Percentiles rank a stretch among this genome's conserved stretches.
Evolutionary conservation across 92 coral and sea anemone species (phyloP).

Genomic region (Zoanthus sociatus): DNA sequence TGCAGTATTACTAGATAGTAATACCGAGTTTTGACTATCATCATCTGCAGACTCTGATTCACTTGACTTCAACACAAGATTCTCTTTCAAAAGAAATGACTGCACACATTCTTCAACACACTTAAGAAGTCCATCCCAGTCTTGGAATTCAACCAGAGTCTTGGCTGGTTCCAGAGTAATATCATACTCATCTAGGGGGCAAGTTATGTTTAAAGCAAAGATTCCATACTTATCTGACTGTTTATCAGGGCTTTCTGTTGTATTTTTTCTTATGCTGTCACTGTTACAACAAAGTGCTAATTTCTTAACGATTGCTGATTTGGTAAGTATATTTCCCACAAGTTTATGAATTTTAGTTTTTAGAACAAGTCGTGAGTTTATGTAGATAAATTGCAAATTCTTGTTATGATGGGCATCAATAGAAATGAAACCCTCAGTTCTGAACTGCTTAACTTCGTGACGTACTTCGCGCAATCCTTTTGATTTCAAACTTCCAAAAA

Average conservation of each 20-base stretch:
- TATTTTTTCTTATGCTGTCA: neutral
- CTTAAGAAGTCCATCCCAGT: constrained; percentile 84
- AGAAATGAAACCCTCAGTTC: constrained; percentile 76
- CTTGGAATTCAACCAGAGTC: constrained; percentile 94
- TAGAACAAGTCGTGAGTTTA: constrained; percentile 84
- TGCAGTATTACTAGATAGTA: neutral
- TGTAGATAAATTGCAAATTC: constrained; percentile 83
- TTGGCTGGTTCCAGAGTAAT: constrained; percentile 92
- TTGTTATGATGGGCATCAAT: constrained; percentile 79
- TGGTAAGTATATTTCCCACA: constrained; percentile 69
- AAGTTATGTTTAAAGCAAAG: constrained; percentile 79
- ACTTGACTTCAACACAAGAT: constrained; percentile 27
- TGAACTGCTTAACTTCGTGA: constrained; percentile 57
- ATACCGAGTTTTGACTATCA: neutral
- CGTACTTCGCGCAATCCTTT: constrained; percentile 73
- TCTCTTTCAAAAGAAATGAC: constrained; percentile 67
- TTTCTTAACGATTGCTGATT: constrained; percentile 63
- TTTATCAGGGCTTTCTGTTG: constrained; percentile 60
- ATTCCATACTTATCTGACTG: constrained; percentile 76
- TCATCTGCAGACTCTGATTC: constrained; percentile 32
- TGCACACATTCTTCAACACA: constrained; percentile 74
- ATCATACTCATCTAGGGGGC: constrained; percentile 84
- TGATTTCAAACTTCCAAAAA: constrained; percentile 87
- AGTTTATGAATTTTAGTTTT: constrained; percentile 93
- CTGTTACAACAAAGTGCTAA: constrained; percentile 6